Conservation (phyloP, 2,888 invertebrate genomes). For the Thumatha senex region DNA sequence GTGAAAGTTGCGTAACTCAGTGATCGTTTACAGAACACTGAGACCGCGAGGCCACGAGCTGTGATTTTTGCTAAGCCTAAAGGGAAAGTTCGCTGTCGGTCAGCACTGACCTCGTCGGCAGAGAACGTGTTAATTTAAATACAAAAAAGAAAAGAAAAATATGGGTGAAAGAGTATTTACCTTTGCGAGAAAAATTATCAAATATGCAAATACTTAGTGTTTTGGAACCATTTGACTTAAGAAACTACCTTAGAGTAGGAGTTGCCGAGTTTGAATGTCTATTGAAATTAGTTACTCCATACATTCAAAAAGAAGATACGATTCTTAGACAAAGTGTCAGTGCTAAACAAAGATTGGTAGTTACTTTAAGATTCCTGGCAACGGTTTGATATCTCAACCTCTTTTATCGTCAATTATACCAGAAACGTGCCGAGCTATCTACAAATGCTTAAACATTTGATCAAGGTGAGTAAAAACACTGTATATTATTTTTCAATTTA, state of each 20-base stretch:
- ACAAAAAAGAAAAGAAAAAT: background rate
- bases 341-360: background rate
- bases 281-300: background rate
- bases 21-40: too few species aligned
- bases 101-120: constrained; percentile 20
- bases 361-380: background rate
- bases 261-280: background rate
- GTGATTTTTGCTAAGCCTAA: constrained; percentile 18
- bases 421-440: background rate
- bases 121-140: too few species aligned
- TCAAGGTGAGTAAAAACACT: background rate
- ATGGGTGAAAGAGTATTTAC: background rate
- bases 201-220: background rate
- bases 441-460: background rate
- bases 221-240: constrained; percentile 1
- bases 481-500: too few species aligned
- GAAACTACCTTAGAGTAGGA: background rate
- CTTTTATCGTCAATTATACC: background rate
- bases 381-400: background rate
- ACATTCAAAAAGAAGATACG: background rate
- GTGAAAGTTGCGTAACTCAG: too few species aligned
- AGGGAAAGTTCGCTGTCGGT: constrained; percentile 19
- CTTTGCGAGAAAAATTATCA: background rate
- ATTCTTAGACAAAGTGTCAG: background rate
- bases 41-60: too few species aligned